A percentile compares a stretch with the other conserved stretches of the same genome.
phyloP scores from a whole-genome alignment of 2,888 invertebrate species.

The Cylindroiulus punctatus region DNA sequence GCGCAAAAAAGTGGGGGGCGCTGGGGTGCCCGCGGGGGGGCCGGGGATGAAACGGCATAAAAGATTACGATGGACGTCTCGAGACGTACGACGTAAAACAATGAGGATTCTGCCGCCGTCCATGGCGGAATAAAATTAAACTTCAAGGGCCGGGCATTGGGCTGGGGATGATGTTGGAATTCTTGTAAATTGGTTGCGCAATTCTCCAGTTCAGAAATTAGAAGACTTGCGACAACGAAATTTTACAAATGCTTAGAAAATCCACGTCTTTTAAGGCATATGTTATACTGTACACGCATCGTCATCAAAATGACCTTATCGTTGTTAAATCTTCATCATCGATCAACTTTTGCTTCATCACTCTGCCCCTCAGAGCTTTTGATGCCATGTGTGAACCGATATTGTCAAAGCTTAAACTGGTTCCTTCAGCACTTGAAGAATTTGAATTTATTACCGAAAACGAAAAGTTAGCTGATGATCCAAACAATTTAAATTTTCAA shows the following conservation, averaged over 20 bases:
- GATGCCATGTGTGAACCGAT: not conserved
- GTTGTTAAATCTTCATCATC: not conserved
- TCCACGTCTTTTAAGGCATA: not conserved
- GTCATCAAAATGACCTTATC: not conserved
- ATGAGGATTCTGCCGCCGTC: not conserved
- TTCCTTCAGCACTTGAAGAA: not conserved
- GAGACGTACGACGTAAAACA: not conserved
- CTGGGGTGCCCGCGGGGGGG: not conserved
- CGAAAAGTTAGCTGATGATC: too few species aligned
- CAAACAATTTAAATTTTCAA: too few species aligned
- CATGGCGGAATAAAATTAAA: slow-evolving; percentile 7
- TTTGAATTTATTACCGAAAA: not conserved
- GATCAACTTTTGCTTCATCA: not conserved
- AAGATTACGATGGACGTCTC: slow-evolving; percentile 26
- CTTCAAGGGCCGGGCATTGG: not conserved
- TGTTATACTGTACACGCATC: not conserved
- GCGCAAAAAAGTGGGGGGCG: slow-evolving; percentile 15
- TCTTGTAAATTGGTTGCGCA: not conserved
- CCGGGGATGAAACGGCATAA: not conserved
- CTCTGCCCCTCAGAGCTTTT: not conserved
- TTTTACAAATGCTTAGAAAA: not conserved
- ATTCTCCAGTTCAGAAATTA: not conserved
- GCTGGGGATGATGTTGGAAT: not conserved
- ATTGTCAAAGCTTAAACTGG: not conserved
- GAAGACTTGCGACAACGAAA: not conserved